These are phyloP conservation scores for Diorhabda carinulata DNA, from an alignment of 1,140 invertebrate genomes.

Conservation along the genomic window DNA sequence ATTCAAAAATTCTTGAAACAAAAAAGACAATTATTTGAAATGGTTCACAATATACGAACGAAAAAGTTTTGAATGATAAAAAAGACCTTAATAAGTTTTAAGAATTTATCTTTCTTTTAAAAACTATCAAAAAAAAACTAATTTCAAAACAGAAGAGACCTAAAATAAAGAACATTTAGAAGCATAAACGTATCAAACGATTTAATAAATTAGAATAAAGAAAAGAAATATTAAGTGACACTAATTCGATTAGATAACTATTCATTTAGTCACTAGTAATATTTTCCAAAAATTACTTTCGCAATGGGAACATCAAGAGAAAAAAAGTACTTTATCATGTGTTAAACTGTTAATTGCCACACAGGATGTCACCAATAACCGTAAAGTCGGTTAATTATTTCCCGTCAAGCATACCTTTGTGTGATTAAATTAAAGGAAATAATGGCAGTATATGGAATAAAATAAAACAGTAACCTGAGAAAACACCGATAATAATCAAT, in stretches of 20 bases:
- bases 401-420: conserved; percentile 25
- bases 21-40: too few species aligned
- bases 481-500: conserved; percentile 2
- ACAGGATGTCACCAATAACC: conserved; percentile 35
- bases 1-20: too few species aligned
- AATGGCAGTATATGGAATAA: conserved; percentile 5
- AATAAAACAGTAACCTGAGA: conserved; percentile 7
- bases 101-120: too few species aligned
- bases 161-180: too few species aligned
- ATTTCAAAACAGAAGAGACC: too few species aligned
- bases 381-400: conserved; percentile 36
- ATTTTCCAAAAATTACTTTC: conserved; percentile 5
- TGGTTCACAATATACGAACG: too few species aligned
- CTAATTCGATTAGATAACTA: background rate
- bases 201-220: too few species aligned
- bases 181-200: too few species aligned
- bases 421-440: conserved; percentile 22
- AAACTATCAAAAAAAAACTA: too few species aligned
- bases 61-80: too few species aligned
- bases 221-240: background rate
- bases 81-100: too few species aligned
- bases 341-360: conserved; percentile 18
- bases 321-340: conserved; percentile 15
- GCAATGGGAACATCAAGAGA: background rate
- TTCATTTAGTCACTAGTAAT: background rate